Evolutionary conservation across 2,797 vertebrate genomes (phyloP), one percentile per base, ranked within the genome.

Genomic region (Mionectes olivaceus): DNA sequence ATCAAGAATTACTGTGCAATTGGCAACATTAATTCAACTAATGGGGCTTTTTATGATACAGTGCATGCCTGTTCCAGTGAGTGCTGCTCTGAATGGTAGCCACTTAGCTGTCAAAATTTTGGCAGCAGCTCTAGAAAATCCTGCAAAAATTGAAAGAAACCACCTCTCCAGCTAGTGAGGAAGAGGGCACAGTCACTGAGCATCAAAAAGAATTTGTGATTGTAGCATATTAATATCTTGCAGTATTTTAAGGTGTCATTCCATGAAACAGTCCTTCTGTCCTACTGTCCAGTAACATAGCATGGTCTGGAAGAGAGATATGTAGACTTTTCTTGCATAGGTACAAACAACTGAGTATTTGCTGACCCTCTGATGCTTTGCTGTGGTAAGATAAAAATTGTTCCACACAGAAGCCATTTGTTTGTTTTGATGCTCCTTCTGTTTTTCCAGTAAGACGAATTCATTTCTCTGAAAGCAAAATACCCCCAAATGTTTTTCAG

Each of bases 91-190:
- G 79, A 95, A 85, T 83, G 49, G 71, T 74, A 83, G 68, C 79
- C 49, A 30, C 75, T 77, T 81, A 78, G 55, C 82, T 91, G 91
- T 92, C 92, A 94, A 30, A 76, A 67, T 77, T 90, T 91, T 91
- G 88, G 78, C 89, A 93, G 68, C 61, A 77, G 68, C 52, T 85
- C 35, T 63, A 59, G 64, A 83, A 93, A 84, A 92, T 70, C 71
- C 32, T 85, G 43, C 50, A 70, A 59, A 89, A 87, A 7, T 6
- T 43, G 32, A 55, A 61, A 65, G 44, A 79, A 90, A 53, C 19
- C 67, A 13, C 24, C 18, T 73, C 33, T 69, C 32, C 32, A 41
- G 83, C 28, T 76, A 49, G 61, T 44, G 61, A 59, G 37, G 13
- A 86, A 70, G 50, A 89, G 19, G 32, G 55, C 55, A 23, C 32